Base-by-base conservation (phyloP, 2,797 vertebrate species). In the Petrocephalus schoutedeni region DNA sequence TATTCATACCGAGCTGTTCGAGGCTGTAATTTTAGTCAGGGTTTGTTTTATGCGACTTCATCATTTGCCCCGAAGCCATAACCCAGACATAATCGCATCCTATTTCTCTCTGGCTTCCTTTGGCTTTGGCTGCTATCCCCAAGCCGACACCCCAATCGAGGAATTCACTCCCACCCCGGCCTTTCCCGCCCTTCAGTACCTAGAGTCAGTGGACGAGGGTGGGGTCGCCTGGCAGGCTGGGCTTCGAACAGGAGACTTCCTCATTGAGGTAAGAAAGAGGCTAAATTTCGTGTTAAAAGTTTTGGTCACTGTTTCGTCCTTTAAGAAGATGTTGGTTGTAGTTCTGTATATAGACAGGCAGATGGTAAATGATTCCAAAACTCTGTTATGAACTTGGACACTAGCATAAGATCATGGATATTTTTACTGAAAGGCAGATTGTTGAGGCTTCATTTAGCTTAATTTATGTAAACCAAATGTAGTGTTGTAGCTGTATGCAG, bases 161-260 rank as follows among this genome's bases (percentile, higher is more conserved):
- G 98, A 99, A 94, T 99, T 99, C 90, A 98, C 97, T 2, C 98
- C 98, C 88, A 99, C 98, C 14, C 97, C 98, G 0, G 98, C 97
- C 58, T 99, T 99, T 93, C 98, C 98, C 0, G 98, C 98, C 57
- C 95, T 99, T 92, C 98, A 99, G 95, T 99, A 99, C 94, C 95
- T 99, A 95, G 98, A 99, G 95, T 99, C 98, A 0, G 98, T 99
- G 95, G 98, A 99, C 41, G 98, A 99, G 94, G 98, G 98, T 0
- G 98, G 98, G 36, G 98, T 98, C 92, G 98, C 98, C 1, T 99
- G 98, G 98, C 97, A 98, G 94, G 97, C 97, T 85, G 98, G 98
- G 88, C 96, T 99, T 89, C 93, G 98, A 94, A 98, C 98, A 0
- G 98, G 98, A 86, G 98, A 99, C 95, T 99, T 99, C 95, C 94